These are phyloP conservation scores for Paedocypris micromegethes DNA, from an alignment of 2,797 vertebrate genomes.

Conservation along the genomic window DNA sequence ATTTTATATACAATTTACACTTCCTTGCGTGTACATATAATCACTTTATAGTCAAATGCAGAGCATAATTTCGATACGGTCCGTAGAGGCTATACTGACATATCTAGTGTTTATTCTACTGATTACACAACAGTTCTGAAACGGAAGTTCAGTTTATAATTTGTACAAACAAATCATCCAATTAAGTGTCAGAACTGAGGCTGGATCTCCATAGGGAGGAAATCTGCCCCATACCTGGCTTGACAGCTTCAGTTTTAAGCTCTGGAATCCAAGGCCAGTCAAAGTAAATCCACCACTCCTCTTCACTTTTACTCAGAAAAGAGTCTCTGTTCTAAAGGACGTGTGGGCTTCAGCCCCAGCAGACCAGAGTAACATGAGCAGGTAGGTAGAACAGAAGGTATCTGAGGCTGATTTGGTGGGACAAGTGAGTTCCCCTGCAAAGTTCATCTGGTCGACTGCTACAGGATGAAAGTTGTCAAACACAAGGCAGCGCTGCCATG, in stretches of 20 bases:
- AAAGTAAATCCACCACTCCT: conserved; percentile 1
- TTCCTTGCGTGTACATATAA: too few relatives aligned
- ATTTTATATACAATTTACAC: too few relatives aligned
- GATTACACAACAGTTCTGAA: too few relatives aligned
- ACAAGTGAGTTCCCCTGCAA: conserved; percentile 13
- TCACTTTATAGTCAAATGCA: too few relatives aligned
- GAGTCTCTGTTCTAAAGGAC: background rate
- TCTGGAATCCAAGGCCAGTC: conserved; percentile 7
- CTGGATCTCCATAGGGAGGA: too few relatives aligned
- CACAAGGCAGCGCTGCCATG: background rate
- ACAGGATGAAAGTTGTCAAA: background rate
- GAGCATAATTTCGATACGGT: too few relatives aligned
- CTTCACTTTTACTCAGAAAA: background rate
- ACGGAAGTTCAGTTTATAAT: too few relatives aligned
- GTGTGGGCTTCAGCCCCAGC: background rate
- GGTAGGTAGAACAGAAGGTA: too few relatives aligned
- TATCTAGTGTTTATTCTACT: too few relatives aligned
- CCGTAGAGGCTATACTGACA: too few relatives aligned
- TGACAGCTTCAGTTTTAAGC: conserved; percentile 4
- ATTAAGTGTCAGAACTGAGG: too few relatives aligned
- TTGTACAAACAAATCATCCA: too few relatives aligned
- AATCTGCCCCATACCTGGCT: background rate
- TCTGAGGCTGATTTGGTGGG: background rate
- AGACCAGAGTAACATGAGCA: conserved; percentile 1
- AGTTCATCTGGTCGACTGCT: conserved; percentile 11